Evolutionary conservation across 2,113 vertebrate species (phyloP).

Genomic region (Gallinago jamesoni): DNA sequence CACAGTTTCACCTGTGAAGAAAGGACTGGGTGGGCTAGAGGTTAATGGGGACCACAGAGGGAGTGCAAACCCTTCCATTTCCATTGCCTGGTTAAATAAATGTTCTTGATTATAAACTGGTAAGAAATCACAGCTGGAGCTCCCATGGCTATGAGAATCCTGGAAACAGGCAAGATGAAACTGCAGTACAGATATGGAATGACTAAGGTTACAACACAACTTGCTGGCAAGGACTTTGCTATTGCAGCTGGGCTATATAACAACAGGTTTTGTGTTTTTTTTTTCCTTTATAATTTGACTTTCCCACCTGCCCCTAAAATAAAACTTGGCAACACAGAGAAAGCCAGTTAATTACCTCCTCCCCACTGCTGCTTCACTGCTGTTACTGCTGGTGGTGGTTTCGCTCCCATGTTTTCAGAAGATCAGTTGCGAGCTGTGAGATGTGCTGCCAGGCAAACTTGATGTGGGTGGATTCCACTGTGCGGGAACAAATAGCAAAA

Average conservation of each 20-base stretch:
- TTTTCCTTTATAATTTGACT: background rate
- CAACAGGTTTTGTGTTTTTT: background rate
- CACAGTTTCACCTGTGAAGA: background rate
- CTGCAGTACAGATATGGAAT: background rate
- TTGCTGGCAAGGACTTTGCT: constrained; percentile 7
- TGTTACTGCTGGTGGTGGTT: background rate
- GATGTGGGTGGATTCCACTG: constrained; percentile 82
- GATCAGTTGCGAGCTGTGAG: constrained; percentile 74
- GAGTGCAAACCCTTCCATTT: background rate
- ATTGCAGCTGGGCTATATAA: background rate
- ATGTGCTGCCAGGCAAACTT: constrained; percentile 88
- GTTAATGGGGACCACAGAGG: background rate
- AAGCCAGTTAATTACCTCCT: background rate
- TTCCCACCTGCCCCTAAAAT: constrained; percentile 21
- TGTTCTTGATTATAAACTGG: background rate
- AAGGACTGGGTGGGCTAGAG: background rate
- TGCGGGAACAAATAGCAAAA: constrained; percentile 86
- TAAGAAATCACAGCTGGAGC: background rate
- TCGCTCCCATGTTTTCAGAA: constrained; percentile 70
- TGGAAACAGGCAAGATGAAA: background rate
- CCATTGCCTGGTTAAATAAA: background rate
- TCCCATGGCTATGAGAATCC: background rate
- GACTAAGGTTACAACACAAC: background rate
- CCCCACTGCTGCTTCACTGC: background rate
- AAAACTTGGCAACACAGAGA: background rate